Conservation (phyloP, 30 jellyfish, hydroid and myxozoan genomes). For the Turritopsis rubra region DNA sequence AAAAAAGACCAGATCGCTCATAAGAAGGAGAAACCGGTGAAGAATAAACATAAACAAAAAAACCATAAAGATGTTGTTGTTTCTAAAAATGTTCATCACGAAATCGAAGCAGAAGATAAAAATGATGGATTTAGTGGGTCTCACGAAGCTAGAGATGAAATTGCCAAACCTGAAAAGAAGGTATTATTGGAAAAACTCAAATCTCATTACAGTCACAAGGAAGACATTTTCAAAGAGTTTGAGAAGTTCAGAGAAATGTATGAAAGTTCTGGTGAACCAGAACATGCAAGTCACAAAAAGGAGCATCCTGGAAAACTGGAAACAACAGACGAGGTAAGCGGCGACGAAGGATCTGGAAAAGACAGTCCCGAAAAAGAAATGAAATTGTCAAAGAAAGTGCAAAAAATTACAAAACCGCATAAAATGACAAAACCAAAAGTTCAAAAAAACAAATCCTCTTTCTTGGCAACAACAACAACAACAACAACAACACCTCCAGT, state of each 20-base stretch:
- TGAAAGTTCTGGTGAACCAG: neutral
- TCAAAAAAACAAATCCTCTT: slow-evolving; percentile 11
- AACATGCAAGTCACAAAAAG: neutral
- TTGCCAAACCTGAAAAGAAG: neutral
- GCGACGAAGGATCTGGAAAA: slow-evolving; percentile 35
- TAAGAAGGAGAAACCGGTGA: slow-evolving; percentile 10
- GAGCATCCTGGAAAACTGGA: slow-evolving; percentile 4
- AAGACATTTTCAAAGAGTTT: slow-evolving; percentile 31
- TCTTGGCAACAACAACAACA: slow-evolving; percentile 14
- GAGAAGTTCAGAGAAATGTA: slow-evolving; percentile 24
- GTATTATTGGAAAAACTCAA: neutral
- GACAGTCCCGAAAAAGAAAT: neutral
- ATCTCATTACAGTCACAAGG: slow-evolving; percentile 10
- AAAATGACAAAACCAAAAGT: neutral
- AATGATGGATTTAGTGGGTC: neutral
- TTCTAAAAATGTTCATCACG: neutral
- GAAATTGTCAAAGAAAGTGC: neutral
- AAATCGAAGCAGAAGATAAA: neutral
- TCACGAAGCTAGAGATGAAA: neutral
- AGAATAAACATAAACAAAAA: neutral
- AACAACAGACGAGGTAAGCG: slow-evolving; percentile 12
- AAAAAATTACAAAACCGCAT: slow-evolving; percentile 3
- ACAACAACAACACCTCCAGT: slow-evolving; percentile 14
- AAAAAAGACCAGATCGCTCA: slow-evolving; percentile 12
- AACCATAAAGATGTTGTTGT: slow-evolving; percentile 25